phyloP scores from a whole-genome alignment of 2,797 vertebrate genomes.

The Clarias platycephalus region DNA sequence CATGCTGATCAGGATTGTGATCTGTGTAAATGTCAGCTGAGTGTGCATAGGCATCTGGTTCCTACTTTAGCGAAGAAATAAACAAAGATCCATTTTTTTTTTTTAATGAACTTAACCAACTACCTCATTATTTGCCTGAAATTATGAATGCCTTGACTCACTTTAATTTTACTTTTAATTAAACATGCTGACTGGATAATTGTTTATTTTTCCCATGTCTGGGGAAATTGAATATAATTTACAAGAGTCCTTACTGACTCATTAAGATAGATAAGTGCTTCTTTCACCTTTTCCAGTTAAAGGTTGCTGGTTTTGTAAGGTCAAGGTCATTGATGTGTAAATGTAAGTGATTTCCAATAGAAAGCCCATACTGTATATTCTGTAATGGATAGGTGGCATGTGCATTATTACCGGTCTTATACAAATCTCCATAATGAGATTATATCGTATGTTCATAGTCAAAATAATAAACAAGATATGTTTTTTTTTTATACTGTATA shows the following conservation, averaged over 20 bases:
- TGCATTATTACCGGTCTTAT: neutral
- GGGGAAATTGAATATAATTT: slow-evolving; percentile 72
- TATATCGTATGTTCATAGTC: neutral
- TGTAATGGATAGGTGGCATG: neutral
- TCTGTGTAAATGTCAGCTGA: slow-evolving; percentile 9
- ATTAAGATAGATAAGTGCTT: slow-evolving; percentile 61
- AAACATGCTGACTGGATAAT: slow-evolving; percentile 74
- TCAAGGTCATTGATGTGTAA: slow-evolving; percentile 23
- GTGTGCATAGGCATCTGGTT: slow-evolving; percentile 22
- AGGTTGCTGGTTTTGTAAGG: slow-evolving; percentile 19
- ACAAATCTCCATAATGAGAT: neutral
- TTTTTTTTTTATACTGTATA: neutral
- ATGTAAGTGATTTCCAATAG: neutral
- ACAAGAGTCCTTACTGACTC: slow-evolving; percentile 72
- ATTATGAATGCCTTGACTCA: slow-evolving; percentile 70
- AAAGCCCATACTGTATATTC: neutral
- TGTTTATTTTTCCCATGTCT: slow-evolving; percentile 72
- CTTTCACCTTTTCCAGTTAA: slow-evolving; percentile 19
- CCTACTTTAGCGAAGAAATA: slow-evolving; percentile 59
- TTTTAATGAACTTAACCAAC: slow-evolving; percentile 64
- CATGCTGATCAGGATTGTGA: neutral
- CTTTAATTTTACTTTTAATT: slow-evolving; percentile 76
- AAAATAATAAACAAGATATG: neutral
- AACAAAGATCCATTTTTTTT: slow-evolving; percentile 55
- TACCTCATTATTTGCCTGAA: slow-evolving; percentile 68